phyloP scores from a whole-genome alignment of 1,140 invertebrate species.

The Thaumatotibia leucotreta region DNA sequence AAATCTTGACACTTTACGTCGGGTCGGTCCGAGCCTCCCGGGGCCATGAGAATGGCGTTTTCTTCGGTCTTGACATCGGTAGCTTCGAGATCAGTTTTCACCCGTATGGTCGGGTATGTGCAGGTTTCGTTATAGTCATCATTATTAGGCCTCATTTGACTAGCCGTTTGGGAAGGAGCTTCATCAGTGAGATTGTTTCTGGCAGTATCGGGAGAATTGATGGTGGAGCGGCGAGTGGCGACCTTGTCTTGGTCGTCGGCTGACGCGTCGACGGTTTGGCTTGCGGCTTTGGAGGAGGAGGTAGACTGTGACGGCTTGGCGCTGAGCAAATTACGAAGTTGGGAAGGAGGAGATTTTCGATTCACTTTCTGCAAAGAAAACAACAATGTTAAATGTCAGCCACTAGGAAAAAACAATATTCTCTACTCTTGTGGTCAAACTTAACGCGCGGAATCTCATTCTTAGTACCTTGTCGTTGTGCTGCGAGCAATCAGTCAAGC shows the following conservation, averaged over 20 bases:
- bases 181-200: conserved; percentile 75
- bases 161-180: conserved; percentile 74
- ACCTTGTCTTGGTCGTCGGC: conserved; percentile 69
- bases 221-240: conserved; percentile 59
- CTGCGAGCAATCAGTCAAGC: conserved; percentile 79
- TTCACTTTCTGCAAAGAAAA: conserved; percentile 66
- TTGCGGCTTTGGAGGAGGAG: conserved; percentile 77
- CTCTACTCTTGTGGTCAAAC: no score
- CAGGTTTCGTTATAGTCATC: conserved; percentile 73
- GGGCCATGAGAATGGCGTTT: conserved; percentile 65
- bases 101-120: conserved; percentile 67
- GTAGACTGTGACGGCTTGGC: conserved; percentile 75
- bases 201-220: conserved; percentile 74
- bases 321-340: conserved; percentile 76
- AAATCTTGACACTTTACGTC: conserved; percentile 61
- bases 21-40: conserved; percentile 55
- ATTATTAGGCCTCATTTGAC: conserved; percentile 75
- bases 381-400: conserved; percentile 11
- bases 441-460: no score
- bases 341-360: conserved; percentile 73
- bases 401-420: no score
- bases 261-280: conserved; percentile 74
- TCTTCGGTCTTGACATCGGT: conserved; percentile 70
- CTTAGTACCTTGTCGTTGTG: conserved; percentile 73
- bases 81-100: conserved; percentile 75